Evolutionary conservation across 2,113 vertebrate genomes (phyloP).

Genomic region (Dipodomys spectabilis): DNA sequence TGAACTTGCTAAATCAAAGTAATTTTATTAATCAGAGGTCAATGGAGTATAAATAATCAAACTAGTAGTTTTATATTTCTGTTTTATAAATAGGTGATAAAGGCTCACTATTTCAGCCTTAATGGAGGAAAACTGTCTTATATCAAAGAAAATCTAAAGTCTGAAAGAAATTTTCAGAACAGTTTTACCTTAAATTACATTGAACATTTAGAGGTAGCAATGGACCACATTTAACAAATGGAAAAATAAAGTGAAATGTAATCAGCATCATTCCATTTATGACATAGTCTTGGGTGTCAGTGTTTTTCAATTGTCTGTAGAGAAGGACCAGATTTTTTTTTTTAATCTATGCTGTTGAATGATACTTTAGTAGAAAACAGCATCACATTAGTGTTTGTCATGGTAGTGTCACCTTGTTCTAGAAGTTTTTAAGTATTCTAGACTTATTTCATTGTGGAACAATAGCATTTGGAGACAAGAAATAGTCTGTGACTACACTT

Average conservation of each 20-base stretch:
- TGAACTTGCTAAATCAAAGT: not conserved
- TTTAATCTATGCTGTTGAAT: not conserved
- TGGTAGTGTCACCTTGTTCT: not conserved
- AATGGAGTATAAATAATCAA: not conserved
- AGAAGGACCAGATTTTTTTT: conserved; percentile 15
- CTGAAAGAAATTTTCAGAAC: conserved; percentile 31
- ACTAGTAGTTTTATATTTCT: not conserved
- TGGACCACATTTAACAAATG: not conserved
- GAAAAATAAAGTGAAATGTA: conserved; percentile 22
- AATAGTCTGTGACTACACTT: not conserved
- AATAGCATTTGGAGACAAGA: not conserved
- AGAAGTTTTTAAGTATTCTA: not conserved
- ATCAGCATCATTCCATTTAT: conserved; percentile 1
- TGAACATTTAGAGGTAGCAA: not conserved
- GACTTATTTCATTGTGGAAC: not conserved
- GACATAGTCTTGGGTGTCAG: not conserved
- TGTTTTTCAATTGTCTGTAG: conserved; percentile 24
- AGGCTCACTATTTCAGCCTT: not conserved
- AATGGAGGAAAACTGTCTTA: conserved; percentile 24
- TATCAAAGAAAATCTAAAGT: conserved; percentile 28
- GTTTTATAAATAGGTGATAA: not conserved
- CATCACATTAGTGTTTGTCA: not conserved
- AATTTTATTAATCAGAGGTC: not conserved
- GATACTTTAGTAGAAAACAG: not conserved
- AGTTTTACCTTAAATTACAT: conserved; percentile 38